Percentiles rank a stretch among this genome's conserved stretches.
phyloP scores from a whole-genome alignment of 2,797 vertebrate species.

The Sphenodon punctatus region DNA sequence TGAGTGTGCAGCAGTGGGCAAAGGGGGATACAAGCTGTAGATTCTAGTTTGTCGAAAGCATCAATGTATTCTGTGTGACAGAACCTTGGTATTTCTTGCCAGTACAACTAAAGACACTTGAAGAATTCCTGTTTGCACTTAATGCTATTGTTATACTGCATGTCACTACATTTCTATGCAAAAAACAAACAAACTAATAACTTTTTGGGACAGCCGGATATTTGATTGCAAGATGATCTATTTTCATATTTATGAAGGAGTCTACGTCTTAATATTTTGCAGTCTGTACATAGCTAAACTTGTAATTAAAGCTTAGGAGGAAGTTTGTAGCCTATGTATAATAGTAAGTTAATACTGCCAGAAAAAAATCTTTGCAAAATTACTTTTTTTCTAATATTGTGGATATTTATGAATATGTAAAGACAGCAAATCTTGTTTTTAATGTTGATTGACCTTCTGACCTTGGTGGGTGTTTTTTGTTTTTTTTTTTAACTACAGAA shows the following conservation, averaged over 20 bases:
- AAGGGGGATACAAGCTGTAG: constrained; percentile 44
- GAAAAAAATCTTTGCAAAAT: constrained; percentile 61
- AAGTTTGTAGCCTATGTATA: constrained; percentile 65
- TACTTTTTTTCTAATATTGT: constrained; percentile 62
- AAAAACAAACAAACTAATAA: constrained; percentile 77
- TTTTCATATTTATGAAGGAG: constrained; percentile 93
- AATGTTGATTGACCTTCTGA: constrained; percentile 67
- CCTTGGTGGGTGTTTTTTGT: constrained; percentile 19
- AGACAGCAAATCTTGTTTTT: constrained; percentile 68
- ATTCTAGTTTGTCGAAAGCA: constrained; percentile 34
- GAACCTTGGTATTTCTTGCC: constrained; percentile 74
- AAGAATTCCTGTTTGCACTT: constrained; percentile 84
- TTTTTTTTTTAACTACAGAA: constrained; percentile 41
- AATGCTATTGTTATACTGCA: constrained; percentile 74
- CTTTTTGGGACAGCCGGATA: constrained; percentile 73
- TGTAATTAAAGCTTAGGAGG: constrained; percentile 75
- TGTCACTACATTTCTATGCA: constrained; percentile 96
- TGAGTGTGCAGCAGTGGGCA: constrained; percentile 38
- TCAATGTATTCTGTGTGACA: constrained; percentile 50
- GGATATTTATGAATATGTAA: constrained; percentile 72
- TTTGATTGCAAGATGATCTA: constrained; percentile 80
- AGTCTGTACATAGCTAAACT: constrained; percentile 81
- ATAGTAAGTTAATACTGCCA: constrained; percentile 74
- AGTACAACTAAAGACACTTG: constrained; percentile 81
- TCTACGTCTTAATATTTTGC: constrained; percentile 88